Conservation (phyloP, 2,113 vertebrate genomes). For the Caloenas nicobarica region DNA sequence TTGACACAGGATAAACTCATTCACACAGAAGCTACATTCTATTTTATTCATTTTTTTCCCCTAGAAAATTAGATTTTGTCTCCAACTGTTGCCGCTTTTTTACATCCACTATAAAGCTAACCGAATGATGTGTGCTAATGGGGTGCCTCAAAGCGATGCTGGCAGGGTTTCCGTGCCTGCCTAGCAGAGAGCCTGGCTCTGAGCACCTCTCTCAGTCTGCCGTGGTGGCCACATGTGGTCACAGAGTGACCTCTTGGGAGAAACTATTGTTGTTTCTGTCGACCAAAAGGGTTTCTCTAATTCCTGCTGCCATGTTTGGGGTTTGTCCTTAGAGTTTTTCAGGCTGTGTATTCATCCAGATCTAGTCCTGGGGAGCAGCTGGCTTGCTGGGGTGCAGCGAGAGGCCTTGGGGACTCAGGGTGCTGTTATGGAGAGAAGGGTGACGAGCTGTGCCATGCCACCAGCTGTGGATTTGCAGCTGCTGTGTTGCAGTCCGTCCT, state of each 20-base stretch:
- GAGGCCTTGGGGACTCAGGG: background rate
- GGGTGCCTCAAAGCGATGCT: background rate
- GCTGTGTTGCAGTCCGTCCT: background rate
- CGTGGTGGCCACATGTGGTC: background rate
- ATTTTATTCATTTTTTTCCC: background rate
- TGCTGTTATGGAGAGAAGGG: fast-evolving
- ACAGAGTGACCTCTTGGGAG: background rate
- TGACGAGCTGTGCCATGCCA: background rate
- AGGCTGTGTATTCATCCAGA: background rate
- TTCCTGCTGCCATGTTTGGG: background rate
- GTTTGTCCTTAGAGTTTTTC: background rate
- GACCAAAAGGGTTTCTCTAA: background rate
- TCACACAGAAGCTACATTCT: background rate
- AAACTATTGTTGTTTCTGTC: background rate
- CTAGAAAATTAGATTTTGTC: background rate
- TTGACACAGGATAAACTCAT: background rate
- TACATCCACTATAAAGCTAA: background rate
- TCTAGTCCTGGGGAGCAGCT: background rate
- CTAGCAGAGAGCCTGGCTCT: background rate
- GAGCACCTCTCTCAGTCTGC: background rate
- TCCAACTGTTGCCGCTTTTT: background rate
- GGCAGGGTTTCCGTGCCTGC: background rate
- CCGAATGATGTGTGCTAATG: background rate
- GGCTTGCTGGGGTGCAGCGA: background rate
- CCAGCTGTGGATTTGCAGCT: background rate